A percentile compares a stretch with the other conserved stretches of the same genome.
phyloP scores from a whole-genome alignment of 2,113 vertebrate species.

The Trachemys scripta region DNA sequence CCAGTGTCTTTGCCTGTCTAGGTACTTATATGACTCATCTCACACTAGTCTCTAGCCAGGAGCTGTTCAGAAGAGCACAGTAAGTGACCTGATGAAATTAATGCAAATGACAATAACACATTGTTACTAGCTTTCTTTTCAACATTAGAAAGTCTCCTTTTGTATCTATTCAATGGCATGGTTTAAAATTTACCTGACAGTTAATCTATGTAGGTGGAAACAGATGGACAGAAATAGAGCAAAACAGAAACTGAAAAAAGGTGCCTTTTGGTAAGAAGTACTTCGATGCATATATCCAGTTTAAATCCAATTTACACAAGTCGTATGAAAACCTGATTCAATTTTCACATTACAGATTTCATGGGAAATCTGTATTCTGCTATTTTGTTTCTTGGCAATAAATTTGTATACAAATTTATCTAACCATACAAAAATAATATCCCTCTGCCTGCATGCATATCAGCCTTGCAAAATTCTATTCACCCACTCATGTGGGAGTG shows the following conservation, averaged over 20 bases:
- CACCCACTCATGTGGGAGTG: not conserved
- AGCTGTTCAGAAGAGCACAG: not conserved
- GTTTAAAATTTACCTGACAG: not conserved
- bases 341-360: not conserved
- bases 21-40: not conserved
- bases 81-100: not conserved
- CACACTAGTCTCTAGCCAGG: not conserved
- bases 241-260: not conserved
- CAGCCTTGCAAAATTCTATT: not conserved
- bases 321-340: not conserved
- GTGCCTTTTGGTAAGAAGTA: not conserved
- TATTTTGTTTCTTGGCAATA: not conserved
- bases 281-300: not conserved
- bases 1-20: too few relatives aligned
- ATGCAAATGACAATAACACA: not conserved
- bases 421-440: not conserved
- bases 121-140: not conserved
- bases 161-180: not conserved
- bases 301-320: not conserved
- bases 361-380: not conserved
- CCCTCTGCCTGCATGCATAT: not conserved
- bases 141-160: not conserved
- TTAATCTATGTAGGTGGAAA: not conserved
- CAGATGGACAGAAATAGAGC: not conserved
- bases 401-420: not conserved